Conservation (phyloP, 37 sponge, comb jelly and placozoan genomes). For the Chondrosia reniformis region DNA sequence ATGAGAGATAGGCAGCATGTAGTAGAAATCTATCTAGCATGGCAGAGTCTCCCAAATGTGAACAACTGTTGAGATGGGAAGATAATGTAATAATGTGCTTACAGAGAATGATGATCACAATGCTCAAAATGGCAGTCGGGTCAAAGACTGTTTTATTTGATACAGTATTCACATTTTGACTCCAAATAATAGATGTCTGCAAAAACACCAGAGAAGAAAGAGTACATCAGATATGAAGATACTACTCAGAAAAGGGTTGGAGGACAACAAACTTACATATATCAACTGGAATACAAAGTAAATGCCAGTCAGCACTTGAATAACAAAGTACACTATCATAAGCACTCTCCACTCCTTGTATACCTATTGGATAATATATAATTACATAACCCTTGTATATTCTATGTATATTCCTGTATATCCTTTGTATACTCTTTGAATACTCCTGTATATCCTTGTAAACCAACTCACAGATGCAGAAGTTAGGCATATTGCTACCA, state of each 20-base stretch:
- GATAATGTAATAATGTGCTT: background rate
- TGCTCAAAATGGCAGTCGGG: background rate
- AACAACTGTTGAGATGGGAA: no score
- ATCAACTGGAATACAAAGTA: conserved; percentile 5
- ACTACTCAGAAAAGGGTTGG: background rate
- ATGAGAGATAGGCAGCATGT: no score
- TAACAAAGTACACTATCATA: background rate
- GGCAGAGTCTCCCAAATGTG: no score
- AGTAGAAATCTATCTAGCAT: no score
- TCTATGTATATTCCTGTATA: no score
- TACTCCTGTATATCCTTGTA: no score
- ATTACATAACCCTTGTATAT: background rate
- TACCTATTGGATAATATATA: background rate
- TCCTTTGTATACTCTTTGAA: no score
- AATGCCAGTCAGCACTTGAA: background rate
- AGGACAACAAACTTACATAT: background rate
- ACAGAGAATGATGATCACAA: background rate
- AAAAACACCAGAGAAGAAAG: background rate
- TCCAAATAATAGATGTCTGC: background rate
- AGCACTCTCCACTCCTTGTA: background rate
- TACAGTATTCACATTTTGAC: background rate
- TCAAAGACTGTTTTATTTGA: background rate
- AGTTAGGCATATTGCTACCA: no score
- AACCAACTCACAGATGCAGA: no score
- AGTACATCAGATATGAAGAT: background rate